Conservation (phyloP, 2,888 invertebrate species). For the Aspidapion aeneum region DNA sequence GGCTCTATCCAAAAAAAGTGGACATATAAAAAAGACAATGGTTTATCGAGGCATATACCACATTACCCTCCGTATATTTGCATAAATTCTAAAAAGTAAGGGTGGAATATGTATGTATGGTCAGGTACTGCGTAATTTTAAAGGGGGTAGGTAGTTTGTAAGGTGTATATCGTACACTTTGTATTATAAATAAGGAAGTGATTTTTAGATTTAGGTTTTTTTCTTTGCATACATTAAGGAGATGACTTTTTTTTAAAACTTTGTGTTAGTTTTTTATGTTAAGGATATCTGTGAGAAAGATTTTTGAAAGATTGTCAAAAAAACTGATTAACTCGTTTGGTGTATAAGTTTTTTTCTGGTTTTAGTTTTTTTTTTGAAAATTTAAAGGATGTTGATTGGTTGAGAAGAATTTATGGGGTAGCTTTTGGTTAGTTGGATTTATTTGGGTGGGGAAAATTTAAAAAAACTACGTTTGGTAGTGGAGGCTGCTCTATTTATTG, state of each 20-base stretch:
- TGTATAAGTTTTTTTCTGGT: background rate
- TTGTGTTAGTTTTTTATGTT: too few species aligned
- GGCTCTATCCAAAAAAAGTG: background rate
- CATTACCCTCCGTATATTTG: background rate
- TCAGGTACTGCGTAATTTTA: background rate
- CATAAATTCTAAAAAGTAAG: background rate
- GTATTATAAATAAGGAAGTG: background rate
- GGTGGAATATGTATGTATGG: background rate
- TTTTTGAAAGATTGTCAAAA: background rate
- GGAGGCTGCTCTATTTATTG: too few species aligned
- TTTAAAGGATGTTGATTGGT: background rate
- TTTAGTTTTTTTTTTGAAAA: background rate
- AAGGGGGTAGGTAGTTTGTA: too few species aligned
- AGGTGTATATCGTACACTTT: background rate
- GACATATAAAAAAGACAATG: background rate
- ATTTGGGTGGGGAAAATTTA: background rate
- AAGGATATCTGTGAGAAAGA: background rate
- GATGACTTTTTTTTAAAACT: background rate
- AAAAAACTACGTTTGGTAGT: too few species aligned
- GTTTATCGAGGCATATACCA: background rate
- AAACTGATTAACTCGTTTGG: background rate
- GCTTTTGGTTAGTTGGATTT: background rate
- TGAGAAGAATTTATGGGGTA: background rate
- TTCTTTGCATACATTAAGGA: background rate
- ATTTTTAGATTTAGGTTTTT: background rate